Evolutionary conservation across 2,113 vertebrate genomes (phyloP).

Genomic region (Grammomys surdaster): DNA sequence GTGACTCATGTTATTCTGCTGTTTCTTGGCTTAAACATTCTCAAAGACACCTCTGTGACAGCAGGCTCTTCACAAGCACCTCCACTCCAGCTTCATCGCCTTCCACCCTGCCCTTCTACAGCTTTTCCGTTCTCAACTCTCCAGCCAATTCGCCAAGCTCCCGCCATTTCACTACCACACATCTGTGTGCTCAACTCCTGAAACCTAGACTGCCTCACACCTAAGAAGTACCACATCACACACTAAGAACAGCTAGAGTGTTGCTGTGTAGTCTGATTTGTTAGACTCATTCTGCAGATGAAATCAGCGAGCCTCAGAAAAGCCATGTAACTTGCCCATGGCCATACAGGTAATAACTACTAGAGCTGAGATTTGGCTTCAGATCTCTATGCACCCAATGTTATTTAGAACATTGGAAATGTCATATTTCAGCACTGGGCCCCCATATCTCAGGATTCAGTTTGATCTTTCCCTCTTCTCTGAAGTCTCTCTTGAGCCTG

Average conservation of each 20-base stretch:
- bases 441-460: not conserved
- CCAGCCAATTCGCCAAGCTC: not conserved
- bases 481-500: not conserved
- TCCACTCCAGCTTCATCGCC: not conserved
- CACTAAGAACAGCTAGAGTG: not conserved
- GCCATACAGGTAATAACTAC: not conserved
- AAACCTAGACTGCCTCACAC: not conserved
- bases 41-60: too few relatives aligned
- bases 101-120: not conserved
- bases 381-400: not conserved
- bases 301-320: not conserved
- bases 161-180: not conserved
- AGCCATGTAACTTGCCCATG: not conserved
- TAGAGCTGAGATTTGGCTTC: not conserved
- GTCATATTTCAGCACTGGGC: fast-evolving
- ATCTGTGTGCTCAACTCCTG: not conserved
- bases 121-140: not conserved
- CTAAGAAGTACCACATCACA: not conserved
- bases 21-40: not conserved
- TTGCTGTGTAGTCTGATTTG: not conserved
- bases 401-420: not conserved
- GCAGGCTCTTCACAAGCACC: not conserved
- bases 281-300: not conserved
- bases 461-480: not conserved
- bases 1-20: not conserved